phyloP scores from a whole-genome alignment of 2,888 invertebrate species.

The Mamestra brassicae region DNA sequence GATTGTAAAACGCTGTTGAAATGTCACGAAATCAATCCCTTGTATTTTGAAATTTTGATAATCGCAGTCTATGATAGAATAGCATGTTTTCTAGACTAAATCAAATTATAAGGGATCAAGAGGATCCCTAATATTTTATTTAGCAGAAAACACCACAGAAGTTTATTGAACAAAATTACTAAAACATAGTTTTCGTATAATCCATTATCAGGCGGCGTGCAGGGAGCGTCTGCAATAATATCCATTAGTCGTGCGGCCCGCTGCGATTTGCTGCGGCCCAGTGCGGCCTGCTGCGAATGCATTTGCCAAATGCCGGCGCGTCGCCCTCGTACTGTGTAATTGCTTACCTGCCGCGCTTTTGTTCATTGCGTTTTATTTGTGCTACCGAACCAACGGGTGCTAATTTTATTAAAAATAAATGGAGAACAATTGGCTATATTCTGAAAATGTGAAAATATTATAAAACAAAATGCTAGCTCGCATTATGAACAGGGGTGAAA shows the following conservation, averaged over 20 bases:
- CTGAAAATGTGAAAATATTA: not conserved
- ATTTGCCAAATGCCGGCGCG: constrained; percentile 30
- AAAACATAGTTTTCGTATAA: constrained; percentile 5
- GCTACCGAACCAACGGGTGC: not conserved
- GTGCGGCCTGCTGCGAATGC: constrained; percentile 41
- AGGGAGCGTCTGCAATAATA: constrained; percentile 28
- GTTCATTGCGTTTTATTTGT: constrained; percentile 23
- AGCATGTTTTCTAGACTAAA: no score
- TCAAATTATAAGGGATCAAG: no score
- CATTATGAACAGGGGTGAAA: no score
- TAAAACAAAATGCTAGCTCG: not conserved
- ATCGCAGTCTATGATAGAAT: no score
- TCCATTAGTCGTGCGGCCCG: constrained; percentile 30
- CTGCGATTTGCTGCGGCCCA: not conserved
- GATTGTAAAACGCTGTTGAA: no score
- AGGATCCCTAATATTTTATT: no score
- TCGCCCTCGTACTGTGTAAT: constrained; percentile 21
- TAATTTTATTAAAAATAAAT: constrained; percentile 18
- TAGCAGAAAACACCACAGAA: not conserved
- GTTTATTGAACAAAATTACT: not conserved
- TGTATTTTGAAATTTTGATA: no score
- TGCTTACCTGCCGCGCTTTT: constrained; percentile 48
- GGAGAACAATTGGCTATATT: not conserved
- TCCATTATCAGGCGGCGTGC: constrained; percentile 26
- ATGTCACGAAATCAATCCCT: no score